Evolutionary conservation across 2,797 vertebrate genomes (phyloP).

Genomic region (Muscicapa comitata): DNA sequence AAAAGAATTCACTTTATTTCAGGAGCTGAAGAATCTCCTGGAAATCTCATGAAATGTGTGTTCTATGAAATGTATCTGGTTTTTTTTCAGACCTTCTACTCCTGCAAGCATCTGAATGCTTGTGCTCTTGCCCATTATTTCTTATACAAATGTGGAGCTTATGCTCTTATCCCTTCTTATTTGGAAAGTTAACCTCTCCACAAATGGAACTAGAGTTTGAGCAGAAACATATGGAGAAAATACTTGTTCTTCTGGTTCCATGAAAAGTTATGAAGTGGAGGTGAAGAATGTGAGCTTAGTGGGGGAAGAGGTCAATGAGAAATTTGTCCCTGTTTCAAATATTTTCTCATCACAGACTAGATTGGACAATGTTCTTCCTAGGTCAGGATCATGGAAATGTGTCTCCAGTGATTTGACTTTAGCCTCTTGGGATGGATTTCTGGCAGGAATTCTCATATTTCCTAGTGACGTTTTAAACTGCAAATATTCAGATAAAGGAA

Average conservation of each 20-base stretch:
- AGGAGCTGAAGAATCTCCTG: background rate
- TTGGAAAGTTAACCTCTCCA: slow-evolving; percentile 31
- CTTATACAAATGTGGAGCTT: background rate
- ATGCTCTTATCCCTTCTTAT: background rate
- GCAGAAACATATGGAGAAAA: slow-evolving; percentile 46
- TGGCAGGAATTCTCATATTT: background rate
- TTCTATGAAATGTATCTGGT: accelerated
- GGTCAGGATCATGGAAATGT: background rate
- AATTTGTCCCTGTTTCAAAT: slow-evolving; percentile 53
- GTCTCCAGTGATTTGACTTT: background rate
- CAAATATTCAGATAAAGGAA: slow-evolving; percentile 15
- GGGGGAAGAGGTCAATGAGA: slow-evolving; percentile 36
- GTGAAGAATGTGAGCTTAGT: slow-evolving; percentile 24
- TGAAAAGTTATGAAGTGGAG: slow-evolving; percentile 31
- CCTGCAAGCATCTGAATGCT: background rate
- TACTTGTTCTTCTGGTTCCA: background rate
- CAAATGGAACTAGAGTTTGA: slow-evolving; percentile 5
- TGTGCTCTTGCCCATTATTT: background rate
- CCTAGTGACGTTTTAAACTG: background rate
- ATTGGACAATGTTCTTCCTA: background rate
- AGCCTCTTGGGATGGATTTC: background rate
- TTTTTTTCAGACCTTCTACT: background rate
- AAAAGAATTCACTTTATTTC: background rate
- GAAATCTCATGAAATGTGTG: background rate
- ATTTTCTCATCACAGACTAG: background rate